phyloP scores from a whole-genome alignment of 2,797 vertebrate genomes.

The Mormyrus proboscirostris region DNA sequence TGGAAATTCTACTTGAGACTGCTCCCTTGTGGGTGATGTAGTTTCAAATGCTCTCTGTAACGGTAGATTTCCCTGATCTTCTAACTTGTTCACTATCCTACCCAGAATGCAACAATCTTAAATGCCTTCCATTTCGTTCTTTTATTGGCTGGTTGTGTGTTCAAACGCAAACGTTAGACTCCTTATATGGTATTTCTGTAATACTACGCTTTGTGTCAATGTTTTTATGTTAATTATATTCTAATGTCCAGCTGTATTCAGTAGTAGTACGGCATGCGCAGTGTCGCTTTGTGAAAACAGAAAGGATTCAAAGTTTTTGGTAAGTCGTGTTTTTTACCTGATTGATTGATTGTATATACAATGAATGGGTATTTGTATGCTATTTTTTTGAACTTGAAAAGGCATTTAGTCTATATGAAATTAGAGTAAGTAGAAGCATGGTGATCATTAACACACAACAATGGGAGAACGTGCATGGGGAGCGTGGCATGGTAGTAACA shows the following conservation, averaged over 20 bases:
- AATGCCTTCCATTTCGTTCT: not conserved
- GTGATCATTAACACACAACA: slow-evolving; percentile 28
- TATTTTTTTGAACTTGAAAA: not conserved
- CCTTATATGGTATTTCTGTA: slow-evolving; percentile 33
- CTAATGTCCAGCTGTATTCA: slow-evolving; percentile 34
- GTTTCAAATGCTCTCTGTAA: not conserved
- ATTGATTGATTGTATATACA: not conserved
- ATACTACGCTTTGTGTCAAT: slow-evolving; percentile 16
- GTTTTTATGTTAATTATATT: slow-evolving; percentile 35
- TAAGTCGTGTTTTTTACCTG: slow-evolving; percentile 25
- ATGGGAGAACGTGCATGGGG: slow-evolving; percentile 29
- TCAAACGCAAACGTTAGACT: slow-evolving; percentile 25
- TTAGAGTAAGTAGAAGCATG: not conserved
- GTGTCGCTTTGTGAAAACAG: slow-evolving; percentile 22
- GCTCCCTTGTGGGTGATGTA: slow-evolving; percentile 27
- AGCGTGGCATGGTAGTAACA: slow-evolving; percentile 33
- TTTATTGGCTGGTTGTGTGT: slow-evolving; percentile 23
- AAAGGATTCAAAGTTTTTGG: slow-evolving; percentile 35
- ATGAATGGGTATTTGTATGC: not conserved
- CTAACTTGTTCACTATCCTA: slow-evolving; percentile 20
- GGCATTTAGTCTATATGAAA: slow-evolving; percentile 1
- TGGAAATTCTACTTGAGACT: slow-evolving; percentile 20
- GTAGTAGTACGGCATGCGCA: slow-evolving; percentile 38
- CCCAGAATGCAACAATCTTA: slow-evolving; percentile 28
- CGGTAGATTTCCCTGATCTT: not conserved